Base-by-base conservation (phyloP, 23 tunicate species). In the Diplosoma virens region DNA sequence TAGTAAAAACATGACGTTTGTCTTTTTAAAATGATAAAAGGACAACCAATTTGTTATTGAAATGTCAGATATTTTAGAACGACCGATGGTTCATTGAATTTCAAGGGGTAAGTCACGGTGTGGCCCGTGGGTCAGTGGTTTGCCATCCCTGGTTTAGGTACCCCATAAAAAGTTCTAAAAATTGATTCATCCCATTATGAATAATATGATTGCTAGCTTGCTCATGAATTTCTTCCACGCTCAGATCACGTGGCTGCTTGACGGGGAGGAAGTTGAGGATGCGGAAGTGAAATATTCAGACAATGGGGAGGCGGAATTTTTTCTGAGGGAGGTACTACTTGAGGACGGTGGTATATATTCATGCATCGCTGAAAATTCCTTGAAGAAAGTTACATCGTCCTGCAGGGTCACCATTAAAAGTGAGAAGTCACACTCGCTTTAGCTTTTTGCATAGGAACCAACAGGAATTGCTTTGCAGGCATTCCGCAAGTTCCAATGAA, bases 321-420 rank as follows among this genome's bases (percentile, higher is more conserved):
- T 85, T 30, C 53, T 92, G 48, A 69, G 75, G n/a, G 84, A 92
- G 25, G 81, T 87, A 1, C 45, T 81, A 1, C 84, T 81, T 2
- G 87, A 85, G 37, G 87, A 92, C 48, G 90, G 85, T 63, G 97
- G 97, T 5, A 84, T 92, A 0, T 92, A 92, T 68, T 75, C 97
- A 16, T 92, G 97, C 79, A 77, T 92, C 26, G 97, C 97, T 41
- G 87, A 92, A 36, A 92, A 92, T 64, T 53, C 79, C 0, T 69
- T 80, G 36, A 85, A 85, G 55, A 69, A 85, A 22, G 97, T 84
- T 31, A 92, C 81, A 84, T 36, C 86, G 63, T 92, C 97, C 33
- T 92, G 97, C 79, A 80, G 75, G 60, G 92, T 92, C 6, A 75
- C 92, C 31, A 73, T 92, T 9, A 85, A 89, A 64, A 68, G 96